phyloP scores from a whole-genome alignment of 2,113 vertebrate species.

The Hemichromis elongatus region DNA sequence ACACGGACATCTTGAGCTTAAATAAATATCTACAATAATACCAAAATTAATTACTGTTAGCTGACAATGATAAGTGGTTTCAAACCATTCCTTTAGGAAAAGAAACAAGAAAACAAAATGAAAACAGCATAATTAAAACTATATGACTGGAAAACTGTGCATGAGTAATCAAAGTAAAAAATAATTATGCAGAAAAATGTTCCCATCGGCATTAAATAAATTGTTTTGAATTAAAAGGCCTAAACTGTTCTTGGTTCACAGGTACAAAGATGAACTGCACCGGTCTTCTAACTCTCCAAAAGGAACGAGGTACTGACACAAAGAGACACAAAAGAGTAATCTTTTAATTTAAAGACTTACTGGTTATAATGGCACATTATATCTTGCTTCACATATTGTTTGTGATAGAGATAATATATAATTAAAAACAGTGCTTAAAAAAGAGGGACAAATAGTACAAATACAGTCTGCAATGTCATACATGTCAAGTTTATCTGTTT shows the following conservation, averaged over 20 bases:
- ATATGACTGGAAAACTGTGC: not conserved
- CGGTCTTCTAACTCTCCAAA: not conserved
- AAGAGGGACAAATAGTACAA: not conserved
- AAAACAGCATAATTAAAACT: not conserved
- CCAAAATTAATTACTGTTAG: not conserved
- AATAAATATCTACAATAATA: not conserved
- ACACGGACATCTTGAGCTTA: not conserved
- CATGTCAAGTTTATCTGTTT: not conserved
- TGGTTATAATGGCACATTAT: not conserved
- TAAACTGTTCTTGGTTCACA: not conserved
- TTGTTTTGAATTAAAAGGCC: too few relatives aligned
- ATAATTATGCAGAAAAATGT: not conserved
- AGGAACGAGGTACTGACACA: not conserved
- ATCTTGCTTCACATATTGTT: not conserved
- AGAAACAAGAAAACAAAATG: not conserved
- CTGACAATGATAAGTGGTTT: not conserved
- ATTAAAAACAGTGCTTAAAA: not conserved
- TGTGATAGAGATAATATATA: not conserved
- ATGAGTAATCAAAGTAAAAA: not conserved
- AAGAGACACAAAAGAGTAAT: not conserved
- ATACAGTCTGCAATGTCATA: not conserved
- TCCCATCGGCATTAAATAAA: not conserved
- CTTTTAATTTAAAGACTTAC: not conserved
- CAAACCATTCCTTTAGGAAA: not conserved
- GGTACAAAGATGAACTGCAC: not conserved